phyloP scores from a whole-genome alignment of 92 coral and sea anemone species.

The Meandrina meandrites region DNA sequence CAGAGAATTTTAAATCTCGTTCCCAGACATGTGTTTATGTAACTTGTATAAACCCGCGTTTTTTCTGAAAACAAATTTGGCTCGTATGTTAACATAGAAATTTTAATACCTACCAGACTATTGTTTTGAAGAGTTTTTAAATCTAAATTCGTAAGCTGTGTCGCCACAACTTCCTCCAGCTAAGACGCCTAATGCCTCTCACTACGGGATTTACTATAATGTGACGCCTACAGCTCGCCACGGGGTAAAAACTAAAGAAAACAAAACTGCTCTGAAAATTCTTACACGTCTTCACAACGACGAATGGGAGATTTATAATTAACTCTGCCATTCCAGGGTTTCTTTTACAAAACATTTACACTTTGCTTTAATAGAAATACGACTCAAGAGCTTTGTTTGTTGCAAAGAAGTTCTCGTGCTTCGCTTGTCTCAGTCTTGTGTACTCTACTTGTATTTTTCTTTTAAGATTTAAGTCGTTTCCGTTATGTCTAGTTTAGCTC shows the following conservation, averaged over 20 bases:
- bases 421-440: background rate
- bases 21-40: background rate
- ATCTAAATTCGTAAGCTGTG: constrained; percentile 2
- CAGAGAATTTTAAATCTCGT: background rate
- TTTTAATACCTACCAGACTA: background rate
- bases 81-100: background rate
- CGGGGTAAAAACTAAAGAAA: background rate
- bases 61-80: constrained; percentile 4
- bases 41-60: background rate
- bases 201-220: background rate
- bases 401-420: background rate
- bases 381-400: constrained; percentile 4
- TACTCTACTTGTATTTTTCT: background rate
- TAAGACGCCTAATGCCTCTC: background rate
- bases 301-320: background rate
- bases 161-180: constrained; percentile 2
- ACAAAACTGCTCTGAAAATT: constrained; percentile 7
- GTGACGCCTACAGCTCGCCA: constrained; percentile 5
- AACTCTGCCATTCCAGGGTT: background rate
- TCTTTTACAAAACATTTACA: background rate
- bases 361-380: background rate
- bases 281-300: background rate
- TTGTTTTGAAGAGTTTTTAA: constrained; percentile 7
- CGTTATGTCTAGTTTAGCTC: background rate
- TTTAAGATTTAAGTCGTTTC: constrained; percentile 7